Evolutionary conservation across 2,888 invertebrate species (phyloP).

Genomic region (Sinodicranocentrus sp.): DNA sequence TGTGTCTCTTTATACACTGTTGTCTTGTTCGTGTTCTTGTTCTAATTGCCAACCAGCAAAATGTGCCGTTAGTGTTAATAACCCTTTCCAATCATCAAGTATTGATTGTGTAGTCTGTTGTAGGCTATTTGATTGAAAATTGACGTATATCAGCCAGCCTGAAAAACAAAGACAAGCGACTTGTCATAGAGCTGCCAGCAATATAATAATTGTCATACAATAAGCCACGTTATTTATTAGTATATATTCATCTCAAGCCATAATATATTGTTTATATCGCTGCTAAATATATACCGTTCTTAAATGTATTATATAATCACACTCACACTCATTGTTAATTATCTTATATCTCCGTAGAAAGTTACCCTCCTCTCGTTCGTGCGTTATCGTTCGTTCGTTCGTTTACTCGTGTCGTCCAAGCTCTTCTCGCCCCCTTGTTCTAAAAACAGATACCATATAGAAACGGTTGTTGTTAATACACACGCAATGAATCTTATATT

Average conservation of each 20-base stretch:
- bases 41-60: slow-evolving; percentile 21
- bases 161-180: no score
- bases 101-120: neutral
- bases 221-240: neutral
- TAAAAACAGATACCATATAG: neutral
- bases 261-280: neutral
- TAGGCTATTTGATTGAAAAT: no score
- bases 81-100: neutral
- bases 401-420: slow-evolving; percentile 20
- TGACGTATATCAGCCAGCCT: no score
- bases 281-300: neutral
- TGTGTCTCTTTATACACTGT: neutral
- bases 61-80: neutral
- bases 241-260: neutral
- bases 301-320: slow-evolving; percentile 4
- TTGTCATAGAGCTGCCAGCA: no score
- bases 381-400: slow-evolving; percentile 26
- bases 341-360: slow-evolving; percentile 23
- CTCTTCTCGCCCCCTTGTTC: slow-evolving; percentile 24
- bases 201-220: no score
- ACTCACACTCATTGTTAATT: slow-evolving; percentile 12
- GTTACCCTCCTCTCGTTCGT: slow-evolving; percentile 19
- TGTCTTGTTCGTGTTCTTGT: slow-evolving; percentile 22
- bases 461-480: slow-evolving; percentile 6
- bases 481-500: slow-evolving; percentile 1